phyloP scores from a whole-genome alignment of 2,113 vertebrate genomes.

The Hassar affinis region DNA sequence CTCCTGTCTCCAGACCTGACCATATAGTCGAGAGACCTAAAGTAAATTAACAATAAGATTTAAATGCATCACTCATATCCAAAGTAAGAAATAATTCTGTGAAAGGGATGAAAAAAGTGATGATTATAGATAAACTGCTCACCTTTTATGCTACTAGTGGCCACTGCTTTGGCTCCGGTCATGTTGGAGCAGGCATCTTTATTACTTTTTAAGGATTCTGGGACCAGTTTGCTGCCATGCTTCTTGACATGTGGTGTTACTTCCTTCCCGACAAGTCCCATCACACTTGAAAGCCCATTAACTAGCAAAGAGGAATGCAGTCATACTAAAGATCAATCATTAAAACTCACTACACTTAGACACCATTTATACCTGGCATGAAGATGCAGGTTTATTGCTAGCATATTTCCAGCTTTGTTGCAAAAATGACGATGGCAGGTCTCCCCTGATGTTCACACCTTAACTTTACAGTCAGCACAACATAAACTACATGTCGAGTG shows the following conservation, averaged over 20 bases:
- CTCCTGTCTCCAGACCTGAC: conserved; percentile 89
- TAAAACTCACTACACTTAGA: not conserved
- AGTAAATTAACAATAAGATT: conserved; percentile 34
- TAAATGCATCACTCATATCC: not conserved
- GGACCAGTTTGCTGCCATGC: conserved; percentile 88
- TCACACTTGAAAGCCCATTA: conserved; percentile 85
- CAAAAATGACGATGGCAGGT: not conserved
- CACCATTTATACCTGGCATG: not conserved
- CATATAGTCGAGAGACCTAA: conserved; percentile 89
- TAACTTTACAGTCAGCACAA: not conserved
- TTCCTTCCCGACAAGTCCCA: conserved; percentile 83
- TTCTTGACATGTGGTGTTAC: conserved; percentile 90
- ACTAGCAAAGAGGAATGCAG: conserved; percentile 69
- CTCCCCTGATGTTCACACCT: not conserved
- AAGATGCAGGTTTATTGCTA: not conserved
- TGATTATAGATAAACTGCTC: conserved; percentile 16
- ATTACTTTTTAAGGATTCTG: conserved; percentile 86
- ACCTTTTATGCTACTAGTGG: conserved; percentile 87
- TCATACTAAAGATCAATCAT: not conserved
- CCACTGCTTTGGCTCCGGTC: conserved; percentile 86
- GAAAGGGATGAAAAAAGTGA: not conserved
- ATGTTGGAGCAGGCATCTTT: conserved; percentile 81
- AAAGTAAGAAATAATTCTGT: not conserved
- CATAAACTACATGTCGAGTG: not conserved
- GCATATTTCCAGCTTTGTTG: not conserved